Conservation (phyloP, 2,113 vertebrate genomes). For the Menura novaehollandiae region DNA sequence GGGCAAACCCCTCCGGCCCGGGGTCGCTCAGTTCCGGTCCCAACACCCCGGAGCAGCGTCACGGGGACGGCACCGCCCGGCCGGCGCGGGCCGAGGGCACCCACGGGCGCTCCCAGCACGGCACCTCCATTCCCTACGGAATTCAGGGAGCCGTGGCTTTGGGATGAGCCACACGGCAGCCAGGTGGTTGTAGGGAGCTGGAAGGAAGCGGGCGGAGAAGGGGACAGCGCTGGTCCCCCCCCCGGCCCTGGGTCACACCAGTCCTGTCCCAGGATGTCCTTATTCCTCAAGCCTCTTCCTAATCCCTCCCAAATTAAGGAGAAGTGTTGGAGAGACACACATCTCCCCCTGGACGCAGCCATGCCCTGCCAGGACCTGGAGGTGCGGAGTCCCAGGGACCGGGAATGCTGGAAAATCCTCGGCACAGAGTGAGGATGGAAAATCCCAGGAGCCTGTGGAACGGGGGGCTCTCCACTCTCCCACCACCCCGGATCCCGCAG, state of each 20-base stretch:
- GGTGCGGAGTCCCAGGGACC: neutral
- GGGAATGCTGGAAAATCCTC: accelerated
- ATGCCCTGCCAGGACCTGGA: neutral
- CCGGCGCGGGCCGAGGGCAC: accelerated
- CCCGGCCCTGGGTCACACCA: neutral
- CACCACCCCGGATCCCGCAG: accelerated
- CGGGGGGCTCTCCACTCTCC: accelerated
- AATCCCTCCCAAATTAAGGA: neutral
- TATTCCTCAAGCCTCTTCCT: neutral
- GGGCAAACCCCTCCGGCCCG: accelerated
- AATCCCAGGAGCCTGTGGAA: neutral
- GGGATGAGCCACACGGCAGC: accelerated
- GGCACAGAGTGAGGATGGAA: accelerated
- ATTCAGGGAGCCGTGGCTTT: accelerated
- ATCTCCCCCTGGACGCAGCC: accelerated
- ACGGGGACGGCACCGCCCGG: accelerated
- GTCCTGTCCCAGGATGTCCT: neutral
- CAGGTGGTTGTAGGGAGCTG: neutral
- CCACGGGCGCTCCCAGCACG: neutral
- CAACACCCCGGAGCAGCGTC: neutral
- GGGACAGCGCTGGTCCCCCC: accelerated
- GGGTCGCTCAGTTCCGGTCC: neutral
- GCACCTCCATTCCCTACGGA: accelerated
- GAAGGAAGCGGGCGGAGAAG: neutral
- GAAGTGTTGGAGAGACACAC: neutral